Evolutionary conservation across 2,888 invertebrate genomes (phyloP), one percentile per base, ranked within the genome.

Genomic region (Plagodis pulveraria): DNA sequence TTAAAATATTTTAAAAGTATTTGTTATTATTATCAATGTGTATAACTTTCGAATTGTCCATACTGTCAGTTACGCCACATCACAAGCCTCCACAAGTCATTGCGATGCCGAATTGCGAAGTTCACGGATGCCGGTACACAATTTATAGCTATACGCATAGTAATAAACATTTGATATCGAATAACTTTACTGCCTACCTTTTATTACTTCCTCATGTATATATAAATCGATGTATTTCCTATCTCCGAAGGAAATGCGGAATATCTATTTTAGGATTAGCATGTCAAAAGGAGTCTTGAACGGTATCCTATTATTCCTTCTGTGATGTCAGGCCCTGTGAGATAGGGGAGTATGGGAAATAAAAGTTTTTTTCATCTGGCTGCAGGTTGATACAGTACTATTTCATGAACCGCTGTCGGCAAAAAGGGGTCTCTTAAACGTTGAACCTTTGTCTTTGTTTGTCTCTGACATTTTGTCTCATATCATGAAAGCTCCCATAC

Each of bases 121-220:
- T 61, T 63, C 56, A 47, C 41, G 44, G 50, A 63, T 53, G 58
- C 56, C 59, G 7, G 51, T 56, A 59, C 59, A 57, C 47, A 59
- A 63, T 63, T 63, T 63, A 63, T 57, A 41, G 56, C 54, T 52
- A 34, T 63, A 53, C 51, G 54, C 50, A 34, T 40, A 42, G 63
- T 62, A 70, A 69, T 76, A 68, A 76, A 76, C 67, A 59, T 58
- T 67, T 69, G 67, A 70, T 74, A 58, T 59, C 69, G 63, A 63
- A 76, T 76, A 73, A 75, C 64, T 75, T 76, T 76, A 76, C 63
- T 61, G 63, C 58, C 65, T 49, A 49, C 63, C 61, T 72, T 74
- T 74, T 73, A 76, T 67, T 69, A 69, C 76, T 76, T 74, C 72
- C 71, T 66, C 40, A 47, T 43, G 45, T 50, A 55, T 58, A 62